Base-by-base conservation (phyloP, 2,113 vertebrate genomes). In the Crotalus helleri region DNA sequence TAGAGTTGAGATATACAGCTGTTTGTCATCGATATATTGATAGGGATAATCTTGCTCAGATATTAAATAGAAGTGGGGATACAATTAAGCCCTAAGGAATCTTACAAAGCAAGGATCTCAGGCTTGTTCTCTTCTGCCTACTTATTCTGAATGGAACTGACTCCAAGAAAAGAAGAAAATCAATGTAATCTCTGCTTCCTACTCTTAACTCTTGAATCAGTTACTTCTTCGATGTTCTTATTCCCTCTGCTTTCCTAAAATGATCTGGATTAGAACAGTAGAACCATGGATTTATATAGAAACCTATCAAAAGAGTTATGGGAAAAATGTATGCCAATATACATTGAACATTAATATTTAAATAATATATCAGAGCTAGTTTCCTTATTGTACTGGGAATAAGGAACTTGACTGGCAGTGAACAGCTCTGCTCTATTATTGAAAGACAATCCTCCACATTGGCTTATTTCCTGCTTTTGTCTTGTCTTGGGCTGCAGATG, bases 401-500 rank as follows among this genome's bases (percentile, higher is more conserved):
- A 59, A 11, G 87, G 23, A 0, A 4, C 59, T 93, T 85, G 92
- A 95, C 91, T 53, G 44, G 29, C 5, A 13, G 55, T 88, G 17
- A 51, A 4, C 86, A 5, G 24, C 88, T 57, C 59, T 5, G 12
- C 19, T 55, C 39, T 49, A 51, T 23, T 92, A 94, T 87, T 53
- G 4, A 26, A 54, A 23, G 10, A 11, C 54, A 55, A n/a, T 88
- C 33, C 11, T 12, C 3, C 9, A 57, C 59, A 90, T 29, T 39
- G 90, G 90, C 13, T 74, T 33, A 51, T 33, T 91, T 94, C 0
- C 0, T 55, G 92, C 81, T 54, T 90, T 85, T 61, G 1, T 29
- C 6, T 59, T 39, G 92, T 3, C 86, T 10, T 86, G 46, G 55
- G 23, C 90, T 96, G 51, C 93, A 98, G 96, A 94, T 97, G 26